Evolutionary conservation across 1,140 invertebrate species (phyloP).

Genomic region (Brevipalpus yothersi): DNA sequence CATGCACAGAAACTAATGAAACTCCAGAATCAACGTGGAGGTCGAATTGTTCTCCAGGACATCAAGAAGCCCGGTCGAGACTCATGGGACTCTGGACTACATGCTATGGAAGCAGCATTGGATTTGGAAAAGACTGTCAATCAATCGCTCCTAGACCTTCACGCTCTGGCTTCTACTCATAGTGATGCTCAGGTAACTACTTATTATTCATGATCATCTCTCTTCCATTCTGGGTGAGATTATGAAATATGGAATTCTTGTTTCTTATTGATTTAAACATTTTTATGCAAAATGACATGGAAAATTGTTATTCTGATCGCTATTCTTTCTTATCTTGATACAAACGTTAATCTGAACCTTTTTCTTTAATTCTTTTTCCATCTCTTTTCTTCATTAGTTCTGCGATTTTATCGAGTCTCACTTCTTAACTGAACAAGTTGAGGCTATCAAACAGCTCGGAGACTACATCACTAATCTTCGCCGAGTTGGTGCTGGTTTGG

Average conservation of each 20-base stretch:
- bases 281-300: no score
- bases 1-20: constrained; percentile 37
- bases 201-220: background rate
- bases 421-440: constrained; percentile 32
- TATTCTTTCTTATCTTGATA: background rate
- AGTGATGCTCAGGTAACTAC: constrained; percentile 20
- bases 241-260: background rate
- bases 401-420: constrained; percentile 30
- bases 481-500: constrained; percentile 31
- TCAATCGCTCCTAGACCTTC: constrained; percentile 25
- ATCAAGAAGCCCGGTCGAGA: constrained; percentile 25
- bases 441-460: constrained; percentile 31
- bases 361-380: background rate
- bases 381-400: background rate
- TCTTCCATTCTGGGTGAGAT: no score
- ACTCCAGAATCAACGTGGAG: constrained; percentile 33
- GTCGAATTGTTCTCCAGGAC: constrained; percentile 10
- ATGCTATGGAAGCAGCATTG: constrained; percentile 30
- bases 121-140: constrained; percentile 35
- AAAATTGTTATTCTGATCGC: background rate
- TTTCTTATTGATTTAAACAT: no score
- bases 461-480: constrained; percentile 31
- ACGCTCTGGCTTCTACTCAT: constrained; percentile 20
- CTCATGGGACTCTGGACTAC: constrained; percentile 29
- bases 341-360: background rate